Conservation (phyloP, 2,888 invertebrate species). For the Pristionchus fissidentatus region DNA sequence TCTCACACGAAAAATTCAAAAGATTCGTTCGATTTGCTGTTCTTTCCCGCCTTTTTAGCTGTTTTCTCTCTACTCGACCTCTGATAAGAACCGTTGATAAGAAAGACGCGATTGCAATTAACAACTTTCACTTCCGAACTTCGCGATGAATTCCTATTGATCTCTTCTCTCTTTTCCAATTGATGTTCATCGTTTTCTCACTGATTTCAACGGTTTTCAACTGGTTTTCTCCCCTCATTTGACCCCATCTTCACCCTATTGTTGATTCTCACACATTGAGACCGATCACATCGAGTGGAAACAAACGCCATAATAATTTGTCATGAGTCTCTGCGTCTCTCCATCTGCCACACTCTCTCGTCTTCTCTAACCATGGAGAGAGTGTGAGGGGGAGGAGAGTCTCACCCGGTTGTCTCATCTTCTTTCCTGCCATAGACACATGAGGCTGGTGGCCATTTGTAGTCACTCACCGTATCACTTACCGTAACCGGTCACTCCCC, state of each 20-base stretch:
- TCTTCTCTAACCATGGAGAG: not conserved
- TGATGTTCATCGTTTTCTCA: not conserved
- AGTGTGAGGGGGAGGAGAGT: no score
- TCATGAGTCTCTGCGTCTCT: not conserved
- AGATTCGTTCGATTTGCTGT: not conserved
- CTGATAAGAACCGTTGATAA: not conserved
- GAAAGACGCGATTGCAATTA: not conserved
- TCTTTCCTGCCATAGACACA: not conserved
- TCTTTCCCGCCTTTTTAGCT: not conserved
- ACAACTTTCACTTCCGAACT: constrained; percentile 36
- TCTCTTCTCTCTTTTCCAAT: not conserved
- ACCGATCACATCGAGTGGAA: not conserved
- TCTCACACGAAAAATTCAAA: not conserved
- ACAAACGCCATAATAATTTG: not conserved
- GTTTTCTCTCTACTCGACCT: not conserved
- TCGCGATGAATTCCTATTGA: not conserved
- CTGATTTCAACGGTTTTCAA: not conserved
- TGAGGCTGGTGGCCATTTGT: constrained; percentile 15
- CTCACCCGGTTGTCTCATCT: not conserved
- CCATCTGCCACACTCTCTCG: not conserved
- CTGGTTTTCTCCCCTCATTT: not conserved
- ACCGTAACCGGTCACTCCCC: constrained; percentile 38
- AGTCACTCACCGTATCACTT: constrained; percentile 7
- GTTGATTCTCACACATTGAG: not conserved
- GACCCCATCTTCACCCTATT: not conserved